Percentiles rank a stretch among this genome's conserved stretches.
These are phyloP conservation scores for Sardina pilchardus DNA, from an alignment of 2,113 vertebrate genomes.

Conservation along the genomic window DNA sequence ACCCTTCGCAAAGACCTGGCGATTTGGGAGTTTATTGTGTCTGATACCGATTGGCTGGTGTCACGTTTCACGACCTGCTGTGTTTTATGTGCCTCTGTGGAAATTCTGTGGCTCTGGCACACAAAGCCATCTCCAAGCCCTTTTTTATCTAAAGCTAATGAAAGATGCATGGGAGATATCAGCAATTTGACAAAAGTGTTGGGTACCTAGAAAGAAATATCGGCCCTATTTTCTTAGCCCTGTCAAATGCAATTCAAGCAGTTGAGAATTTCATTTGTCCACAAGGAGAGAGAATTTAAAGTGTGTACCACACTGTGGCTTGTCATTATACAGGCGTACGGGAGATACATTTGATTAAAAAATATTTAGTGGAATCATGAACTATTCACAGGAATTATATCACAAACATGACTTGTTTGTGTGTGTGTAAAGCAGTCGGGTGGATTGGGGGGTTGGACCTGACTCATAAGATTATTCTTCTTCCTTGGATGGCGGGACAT, in stretches of 20 bases:
- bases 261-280: not conserved
- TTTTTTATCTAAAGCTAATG: not conserved
- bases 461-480: not conserved
- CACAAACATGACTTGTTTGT: not conserved
- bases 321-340: not conserved
- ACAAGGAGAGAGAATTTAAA: not conserved
- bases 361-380: not conserved
- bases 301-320: not conserved
- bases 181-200: not conserved
- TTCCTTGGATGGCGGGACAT: not conserved
- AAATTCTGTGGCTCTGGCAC: not conserved
- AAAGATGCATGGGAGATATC: not conserved
- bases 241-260: constrained; percentile 18
- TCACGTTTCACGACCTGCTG: not conserved
- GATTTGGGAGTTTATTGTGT: constrained; percentile 14
- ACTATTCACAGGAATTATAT: not conserved
- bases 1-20: not conserved
- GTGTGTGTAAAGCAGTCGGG: not conserved
- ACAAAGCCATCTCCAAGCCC: constrained; percentile 29
- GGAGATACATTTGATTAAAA: not conserved
- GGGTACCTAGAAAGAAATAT: constrained; percentile 6
- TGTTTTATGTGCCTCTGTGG: constrained; percentile 10
- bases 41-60: constrained; percentile 9
- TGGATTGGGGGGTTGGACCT: not conserved
- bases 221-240: constrained; percentile 5